These are phyloP conservation scores for Aporophyla nigra DNA, from an alignment of 2,888 invertebrate species.

Conservation along the genomic window DNA sequence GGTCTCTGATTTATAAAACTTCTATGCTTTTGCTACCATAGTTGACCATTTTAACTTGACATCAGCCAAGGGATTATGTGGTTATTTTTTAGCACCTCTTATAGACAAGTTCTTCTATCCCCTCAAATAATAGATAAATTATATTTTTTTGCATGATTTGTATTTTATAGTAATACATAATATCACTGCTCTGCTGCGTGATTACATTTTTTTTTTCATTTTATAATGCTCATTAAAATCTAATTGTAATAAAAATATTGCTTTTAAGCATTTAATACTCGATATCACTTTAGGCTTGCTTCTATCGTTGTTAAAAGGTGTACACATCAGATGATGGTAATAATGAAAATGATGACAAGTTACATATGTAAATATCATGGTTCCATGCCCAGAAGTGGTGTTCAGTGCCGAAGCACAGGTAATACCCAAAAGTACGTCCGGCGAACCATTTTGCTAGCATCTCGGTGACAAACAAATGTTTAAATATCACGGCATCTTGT, in stretches of 20 bases:
- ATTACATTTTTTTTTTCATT: conserved; percentile 29
- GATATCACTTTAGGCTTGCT: not conserved
- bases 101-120: not conserved
- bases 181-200: not conserved
- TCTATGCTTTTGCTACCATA: too few relatives aligned
- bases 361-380: not conserved
- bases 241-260: conserved; percentile 34
- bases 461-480: not conserved
- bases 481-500: not conserved
- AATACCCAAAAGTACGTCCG: too few relatives aligned
- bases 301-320: conserved; percentile 1
- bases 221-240: conserved; percentile 17
- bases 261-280: conserved; percentile 7
- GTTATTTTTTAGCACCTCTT: not conserved
- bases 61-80: not conserved
- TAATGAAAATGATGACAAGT: not conserved
- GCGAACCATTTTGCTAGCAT: not conserved
- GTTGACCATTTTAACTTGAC: not conserved
- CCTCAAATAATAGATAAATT: not conserved
- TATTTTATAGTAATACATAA: not conserved
- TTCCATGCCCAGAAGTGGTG: not conserved
- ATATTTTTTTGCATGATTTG: not conserved
- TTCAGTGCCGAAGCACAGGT: too few relatives aligned
- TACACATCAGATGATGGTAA: too few relatives aligned
- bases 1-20: not conserved